These are phyloP conservation scores for Nycticebus coucang DNA, from an alignment of 2,113 vertebrate species.

Conservation along the genomic window DNA sequence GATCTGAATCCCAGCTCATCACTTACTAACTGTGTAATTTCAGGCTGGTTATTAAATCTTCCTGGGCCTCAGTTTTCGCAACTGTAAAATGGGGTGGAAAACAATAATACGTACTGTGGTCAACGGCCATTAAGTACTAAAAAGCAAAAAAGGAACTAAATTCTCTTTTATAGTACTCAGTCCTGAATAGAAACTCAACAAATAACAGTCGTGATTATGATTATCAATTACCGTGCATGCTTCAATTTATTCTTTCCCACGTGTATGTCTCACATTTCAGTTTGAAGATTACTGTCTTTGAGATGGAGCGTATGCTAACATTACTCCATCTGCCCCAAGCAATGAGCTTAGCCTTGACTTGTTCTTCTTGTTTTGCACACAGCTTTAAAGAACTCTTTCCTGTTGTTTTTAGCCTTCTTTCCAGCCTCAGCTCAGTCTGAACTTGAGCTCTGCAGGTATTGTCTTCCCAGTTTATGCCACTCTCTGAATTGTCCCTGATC, in stretches of 20 bases:
- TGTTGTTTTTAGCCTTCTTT: conserved; percentile 31
- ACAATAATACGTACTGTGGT: background rate
- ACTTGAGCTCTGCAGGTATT: background rate
- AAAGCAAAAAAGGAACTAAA: background rate
- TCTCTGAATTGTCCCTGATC: background rate
- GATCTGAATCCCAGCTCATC: background rate
- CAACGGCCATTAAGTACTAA: background rate
- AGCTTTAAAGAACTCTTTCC: background rate
- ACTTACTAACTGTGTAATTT: background rate
- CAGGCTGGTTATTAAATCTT: background rate
- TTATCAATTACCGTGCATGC: background rate
- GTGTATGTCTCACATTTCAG: conserved; percentile 58
- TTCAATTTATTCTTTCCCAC: conserved; percentile 35
- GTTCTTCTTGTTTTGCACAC: conserved; percentile 31
- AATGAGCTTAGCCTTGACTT: conserved; percentile 39
- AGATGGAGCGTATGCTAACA: background rate
- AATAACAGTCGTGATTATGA: background rate
- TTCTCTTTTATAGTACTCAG: background rate
- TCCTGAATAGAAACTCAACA: background rate
- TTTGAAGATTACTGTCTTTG: conserved; percentile 56
- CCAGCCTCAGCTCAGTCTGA: background rate
- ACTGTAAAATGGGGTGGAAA: background rate
- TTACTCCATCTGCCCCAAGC: conserved; percentile 45
- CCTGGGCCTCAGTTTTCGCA: background rate
- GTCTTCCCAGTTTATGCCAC: background rate